phyloP scores from a whole-genome alignment of 2,797 vertebrate genomes.

The Myioborus melanocephalus region DNA sequence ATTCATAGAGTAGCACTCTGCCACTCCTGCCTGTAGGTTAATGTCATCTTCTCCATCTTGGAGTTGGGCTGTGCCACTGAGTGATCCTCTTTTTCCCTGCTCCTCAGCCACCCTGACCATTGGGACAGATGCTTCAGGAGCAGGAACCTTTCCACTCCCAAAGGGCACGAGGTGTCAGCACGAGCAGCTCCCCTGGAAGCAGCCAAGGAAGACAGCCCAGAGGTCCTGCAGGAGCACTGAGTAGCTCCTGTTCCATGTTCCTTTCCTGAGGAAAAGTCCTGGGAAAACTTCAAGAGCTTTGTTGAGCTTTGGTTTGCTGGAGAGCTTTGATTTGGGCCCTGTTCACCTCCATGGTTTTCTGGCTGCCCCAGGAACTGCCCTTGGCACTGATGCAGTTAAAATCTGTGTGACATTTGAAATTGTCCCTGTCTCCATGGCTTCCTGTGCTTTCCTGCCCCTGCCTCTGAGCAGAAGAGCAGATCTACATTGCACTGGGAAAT shows the following conservation, averaged over 20 bases:
- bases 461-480: background rate
- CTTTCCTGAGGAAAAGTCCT: background rate
- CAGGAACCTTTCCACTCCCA: background rate
- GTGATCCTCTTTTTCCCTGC: background rate
- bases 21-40: background rate
- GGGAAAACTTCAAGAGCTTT: background rate
- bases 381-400: background rate
- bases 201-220: background rate
- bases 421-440: background rate
- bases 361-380: background rate
- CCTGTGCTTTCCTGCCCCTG: background rate
- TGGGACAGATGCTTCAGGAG: background rate
- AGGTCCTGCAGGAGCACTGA: background rate
- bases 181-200: background rate
- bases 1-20: background rate
- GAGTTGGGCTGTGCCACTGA: background rate
- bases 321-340: background rate
- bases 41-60: background rate
- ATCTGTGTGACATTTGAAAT: slow-evolving; percentile 15
- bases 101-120: background rate
- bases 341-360: background rate
- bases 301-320: background rate
- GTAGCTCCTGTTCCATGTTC: background rate
- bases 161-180: background rate
- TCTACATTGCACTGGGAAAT: background rate